Evolutionary conservation across 2,113 vertebrate genomes (phyloP).

Genomic region (Orycteropus afer): DNA sequence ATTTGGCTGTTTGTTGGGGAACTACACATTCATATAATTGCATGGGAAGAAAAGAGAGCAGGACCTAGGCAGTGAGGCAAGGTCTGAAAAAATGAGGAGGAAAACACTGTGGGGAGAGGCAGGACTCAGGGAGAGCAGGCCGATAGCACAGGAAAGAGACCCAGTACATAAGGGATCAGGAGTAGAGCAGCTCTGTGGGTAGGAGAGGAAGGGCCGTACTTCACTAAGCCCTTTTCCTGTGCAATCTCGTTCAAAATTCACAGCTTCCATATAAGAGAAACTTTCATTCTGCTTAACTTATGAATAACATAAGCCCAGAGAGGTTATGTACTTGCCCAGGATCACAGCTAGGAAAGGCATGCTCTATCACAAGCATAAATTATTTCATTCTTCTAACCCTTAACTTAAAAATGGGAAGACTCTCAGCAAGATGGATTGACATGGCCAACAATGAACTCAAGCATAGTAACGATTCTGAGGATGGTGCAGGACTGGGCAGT

Average conservation of each 20-base stretch:
- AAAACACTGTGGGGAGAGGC: background rate
- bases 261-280: background rate
- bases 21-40: background rate
- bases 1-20: background rate
- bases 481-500: too few relatives aligned
- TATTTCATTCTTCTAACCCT: background rate
- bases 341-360: background rate
- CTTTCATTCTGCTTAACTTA: constrained; percentile 6
- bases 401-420: background rate
- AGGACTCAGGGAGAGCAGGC: background rate
- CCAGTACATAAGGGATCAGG: background rate
- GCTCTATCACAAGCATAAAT: background rate
- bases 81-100: background rate
- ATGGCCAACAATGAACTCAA: too few relatives aligned
- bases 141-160: background rate
- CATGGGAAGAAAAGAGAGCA: background rate
- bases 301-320: background rate
- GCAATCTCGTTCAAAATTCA: background rate
- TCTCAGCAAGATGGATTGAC: too few relatives aligned
- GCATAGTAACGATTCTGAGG: too few relatives aligned
- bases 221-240: background rate
- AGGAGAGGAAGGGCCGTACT: background rate
- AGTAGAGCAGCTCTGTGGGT: background rate
- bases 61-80: background rate
- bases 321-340: background rate